These are phyloP conservation scores for Troglohyphantes excavatus DNA, from an alignment of 2,888 invertebrate species.

Conservation along the genomic window DNA sequence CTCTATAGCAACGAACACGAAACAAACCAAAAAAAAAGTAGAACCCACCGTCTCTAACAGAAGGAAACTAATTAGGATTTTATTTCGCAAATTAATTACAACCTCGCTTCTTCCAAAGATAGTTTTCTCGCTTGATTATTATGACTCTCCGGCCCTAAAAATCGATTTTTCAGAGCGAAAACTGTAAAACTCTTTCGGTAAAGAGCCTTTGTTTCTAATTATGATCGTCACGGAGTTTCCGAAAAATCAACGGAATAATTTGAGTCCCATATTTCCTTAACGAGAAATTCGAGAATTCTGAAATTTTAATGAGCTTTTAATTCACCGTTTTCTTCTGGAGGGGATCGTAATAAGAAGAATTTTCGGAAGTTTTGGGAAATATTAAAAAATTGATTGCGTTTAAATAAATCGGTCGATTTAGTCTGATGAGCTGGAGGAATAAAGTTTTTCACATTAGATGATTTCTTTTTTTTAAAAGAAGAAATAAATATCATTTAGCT, in stretches of 20 bases:
- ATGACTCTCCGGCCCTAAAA: neutral
- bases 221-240: conserved; percentile 26
- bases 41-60: neutral
- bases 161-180: conserved; percentile 9
- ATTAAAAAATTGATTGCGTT: neutral
- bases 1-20: neutral
- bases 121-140: conserved; percentile 29
- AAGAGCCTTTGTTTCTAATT: conserved; percentile 55
- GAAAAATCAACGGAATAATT: conserved; percentile 46
- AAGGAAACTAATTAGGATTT: conserved; percentile 22
- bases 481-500: neutral
- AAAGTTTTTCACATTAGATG: neutral
- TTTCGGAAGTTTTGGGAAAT: neutral
- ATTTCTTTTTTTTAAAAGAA: neutral
- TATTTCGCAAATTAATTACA: conserved; percentile 43
- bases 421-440: neutral
- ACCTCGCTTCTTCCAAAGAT: neutral
- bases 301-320: conserved; percentile 61
- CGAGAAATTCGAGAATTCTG: conserved; percentile 49
- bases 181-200: conserved; percentile 21
- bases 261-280: conserved; percentile 42
- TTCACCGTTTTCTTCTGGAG: conserved; percentile 5
- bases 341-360: neutral
- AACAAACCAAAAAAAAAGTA: neutral
- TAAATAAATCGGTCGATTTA: neutral